A percentile compares a stretch with the other conserved stretches of the same genome.
Conservation (phyloP, 2,797 vertebrate species). For the Coendou prehensilis region DNA sequence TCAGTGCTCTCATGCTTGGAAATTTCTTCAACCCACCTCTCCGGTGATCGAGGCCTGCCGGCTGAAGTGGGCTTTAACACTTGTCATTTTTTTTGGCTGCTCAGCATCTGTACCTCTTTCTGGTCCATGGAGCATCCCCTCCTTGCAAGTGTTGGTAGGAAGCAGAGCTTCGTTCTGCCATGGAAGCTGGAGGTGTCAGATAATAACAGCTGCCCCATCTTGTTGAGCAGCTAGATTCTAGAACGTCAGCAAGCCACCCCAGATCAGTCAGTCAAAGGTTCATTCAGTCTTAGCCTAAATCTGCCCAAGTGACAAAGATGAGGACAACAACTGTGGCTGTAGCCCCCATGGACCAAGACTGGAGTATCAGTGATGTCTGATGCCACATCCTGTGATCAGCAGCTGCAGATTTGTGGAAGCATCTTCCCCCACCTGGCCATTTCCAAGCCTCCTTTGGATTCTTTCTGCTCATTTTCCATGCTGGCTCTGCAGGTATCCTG, state of each 20-base stretch:
- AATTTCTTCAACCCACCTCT: not conserved
- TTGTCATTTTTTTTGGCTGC: not conserved
- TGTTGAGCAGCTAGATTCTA: not conserved
- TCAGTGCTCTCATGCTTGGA: not conserved
- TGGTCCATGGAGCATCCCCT: not conserved
- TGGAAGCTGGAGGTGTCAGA: not conserved
- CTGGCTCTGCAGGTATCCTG: not conserved
- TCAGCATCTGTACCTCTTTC: not conserved
- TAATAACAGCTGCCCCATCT: not conserved
- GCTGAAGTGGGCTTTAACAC: not conserved
- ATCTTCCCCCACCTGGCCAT: not conserved
- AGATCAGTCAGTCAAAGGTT: not conserved
- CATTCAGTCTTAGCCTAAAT: not conserved
- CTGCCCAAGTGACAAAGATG: not conserved
- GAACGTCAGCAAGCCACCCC: not conserved
- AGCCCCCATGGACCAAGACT: not conserved
- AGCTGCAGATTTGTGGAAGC: not conserved
- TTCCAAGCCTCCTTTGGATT: not conserved
- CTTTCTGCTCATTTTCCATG: not conserved
- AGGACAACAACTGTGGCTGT: not conserved
- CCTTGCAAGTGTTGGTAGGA: not conserved
- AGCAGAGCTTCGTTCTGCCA: not conserved
- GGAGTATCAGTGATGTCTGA: not conserved
- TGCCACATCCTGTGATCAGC: not conserved
- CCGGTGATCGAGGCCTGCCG: not conserved